These are phyloP conservation scores for Stenichneumon culpator DNA, from an alignment of 2,888 invertebrate genomes.

Conservation along the genomic window DNA sequence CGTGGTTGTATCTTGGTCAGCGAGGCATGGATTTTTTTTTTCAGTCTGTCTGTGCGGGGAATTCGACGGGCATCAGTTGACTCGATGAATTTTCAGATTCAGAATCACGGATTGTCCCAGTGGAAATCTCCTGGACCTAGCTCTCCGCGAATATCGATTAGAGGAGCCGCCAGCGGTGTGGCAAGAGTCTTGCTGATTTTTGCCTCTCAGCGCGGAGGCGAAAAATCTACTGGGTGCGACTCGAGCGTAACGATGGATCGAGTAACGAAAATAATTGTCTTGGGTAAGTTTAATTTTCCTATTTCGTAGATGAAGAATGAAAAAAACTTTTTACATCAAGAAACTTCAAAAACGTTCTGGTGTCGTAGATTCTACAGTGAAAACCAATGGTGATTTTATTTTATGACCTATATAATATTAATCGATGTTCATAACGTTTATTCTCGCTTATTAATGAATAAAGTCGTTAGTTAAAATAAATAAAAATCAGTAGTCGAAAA, in stretches of 20 bases:
- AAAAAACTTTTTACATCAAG: background rate
- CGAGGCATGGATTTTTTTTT: constrained; percentile 14
- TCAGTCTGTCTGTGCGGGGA: background rate
- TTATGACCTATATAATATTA: too few relatives aligned
- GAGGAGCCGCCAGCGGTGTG: background rate
- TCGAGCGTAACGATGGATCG: background rate
- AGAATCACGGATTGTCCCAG: background rate
- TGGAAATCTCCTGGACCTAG: background rate
- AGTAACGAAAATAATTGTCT: background rate
- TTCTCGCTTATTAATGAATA: too few relatives aligned
- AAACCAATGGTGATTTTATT: too few relatives aligned
- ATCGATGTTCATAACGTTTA: too few relatives aligned
- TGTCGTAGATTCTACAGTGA: too few relatives aligned
- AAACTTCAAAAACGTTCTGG: too few relatives aligned
- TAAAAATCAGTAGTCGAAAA: background rate
- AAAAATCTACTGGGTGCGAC: background rate
- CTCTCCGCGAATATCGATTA: constrained; percentile 1
- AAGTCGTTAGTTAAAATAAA: too few relatives aligned
- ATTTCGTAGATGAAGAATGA: too few relatives aligned
- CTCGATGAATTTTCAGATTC: constrained; percentile 18
- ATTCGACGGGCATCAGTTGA: constrained; percentile 26
- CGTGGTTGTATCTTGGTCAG: background rate
- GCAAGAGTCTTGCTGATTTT: background rate
- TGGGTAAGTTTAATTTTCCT: too few relatives aligned
- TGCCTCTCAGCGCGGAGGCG: background rate